Conservation (phyloP, 2,888 invertebrate genomes). For the Conomelus anceps region DNA sequence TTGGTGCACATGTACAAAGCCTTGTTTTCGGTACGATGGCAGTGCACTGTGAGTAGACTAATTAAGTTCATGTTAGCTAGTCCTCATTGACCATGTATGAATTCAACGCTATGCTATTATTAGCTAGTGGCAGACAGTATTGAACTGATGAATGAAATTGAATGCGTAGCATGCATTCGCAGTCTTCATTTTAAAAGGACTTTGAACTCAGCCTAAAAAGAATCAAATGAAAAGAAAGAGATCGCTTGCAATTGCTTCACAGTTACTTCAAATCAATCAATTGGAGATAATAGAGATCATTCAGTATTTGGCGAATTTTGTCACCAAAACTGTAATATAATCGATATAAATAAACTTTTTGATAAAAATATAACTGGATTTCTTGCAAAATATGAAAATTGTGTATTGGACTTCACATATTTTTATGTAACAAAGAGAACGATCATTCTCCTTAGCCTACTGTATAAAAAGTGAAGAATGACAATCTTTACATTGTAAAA, state of each 20-base stretch:
- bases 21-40: background rate
- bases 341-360: too few species aligned
- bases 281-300: background rate
- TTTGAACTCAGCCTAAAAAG: background rate
- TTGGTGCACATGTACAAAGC: background rate
- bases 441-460: too few species aligned
- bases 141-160: background rate
- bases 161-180: background rate
- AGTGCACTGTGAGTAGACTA: background rate
- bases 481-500: too few species aligned
- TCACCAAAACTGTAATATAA: too few species aligned
- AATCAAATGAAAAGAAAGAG: background rate
- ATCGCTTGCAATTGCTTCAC: background rate
- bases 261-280: background rate
- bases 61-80: background rate
- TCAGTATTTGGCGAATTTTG: too few species aligned
- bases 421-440: too few species aligned
- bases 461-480: too few species aligned
- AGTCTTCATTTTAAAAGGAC: background rate
- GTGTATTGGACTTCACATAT: too few species aligned
- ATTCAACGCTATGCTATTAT: too few species aligned
- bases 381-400: too few species aligned
- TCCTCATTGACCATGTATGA: background rate
- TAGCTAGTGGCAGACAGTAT: background rate
- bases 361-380: too few species aligned